Evolutionary conservation across 2,888 invertebrate species (phyloP).

Genomic region (Folsomia manolachei): DNA sequence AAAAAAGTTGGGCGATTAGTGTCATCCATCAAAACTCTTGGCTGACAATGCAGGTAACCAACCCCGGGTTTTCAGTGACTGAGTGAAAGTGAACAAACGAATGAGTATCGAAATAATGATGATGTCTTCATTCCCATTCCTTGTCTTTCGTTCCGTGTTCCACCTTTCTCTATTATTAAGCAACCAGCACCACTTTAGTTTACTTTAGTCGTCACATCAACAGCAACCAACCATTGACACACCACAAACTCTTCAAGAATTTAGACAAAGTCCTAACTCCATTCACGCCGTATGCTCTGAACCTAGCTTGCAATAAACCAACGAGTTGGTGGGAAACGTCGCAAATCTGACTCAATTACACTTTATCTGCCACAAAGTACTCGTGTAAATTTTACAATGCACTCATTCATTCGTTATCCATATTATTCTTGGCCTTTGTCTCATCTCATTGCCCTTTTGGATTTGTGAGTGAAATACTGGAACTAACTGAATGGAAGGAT

Average conservation of each 20-base stretch:
- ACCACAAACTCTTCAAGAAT: neutral
- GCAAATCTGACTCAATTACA: neutral
- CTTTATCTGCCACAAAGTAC: neutral
- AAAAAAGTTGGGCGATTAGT: conserved; percentile 17
- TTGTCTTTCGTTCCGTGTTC: neutral
- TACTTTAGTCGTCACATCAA: neutral
- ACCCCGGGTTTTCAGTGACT: no score
- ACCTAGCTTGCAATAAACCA: no score
- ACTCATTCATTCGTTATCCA: neutral
- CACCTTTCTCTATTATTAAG: neutral
- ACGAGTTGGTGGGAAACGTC: no score
- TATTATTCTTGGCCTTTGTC: neutral
- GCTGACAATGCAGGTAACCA: neutral
- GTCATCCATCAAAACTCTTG: conserved; percentile 18
- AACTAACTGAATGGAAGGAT: neutral
- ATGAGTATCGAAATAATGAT: neutral
- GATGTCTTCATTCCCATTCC: neutral
- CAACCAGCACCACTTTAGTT: neutral
- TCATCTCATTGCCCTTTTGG: neutral
- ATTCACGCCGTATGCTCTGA: no score
- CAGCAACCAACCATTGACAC: neutral
- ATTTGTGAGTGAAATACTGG: no score
- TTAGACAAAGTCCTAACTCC: neutral
- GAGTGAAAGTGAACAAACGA: no score
- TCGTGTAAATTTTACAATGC: neutral